Base-by-base conservation (phyloP, 2,797 vertebrate genomes). In the Notolepis coatsorum region DNA sequence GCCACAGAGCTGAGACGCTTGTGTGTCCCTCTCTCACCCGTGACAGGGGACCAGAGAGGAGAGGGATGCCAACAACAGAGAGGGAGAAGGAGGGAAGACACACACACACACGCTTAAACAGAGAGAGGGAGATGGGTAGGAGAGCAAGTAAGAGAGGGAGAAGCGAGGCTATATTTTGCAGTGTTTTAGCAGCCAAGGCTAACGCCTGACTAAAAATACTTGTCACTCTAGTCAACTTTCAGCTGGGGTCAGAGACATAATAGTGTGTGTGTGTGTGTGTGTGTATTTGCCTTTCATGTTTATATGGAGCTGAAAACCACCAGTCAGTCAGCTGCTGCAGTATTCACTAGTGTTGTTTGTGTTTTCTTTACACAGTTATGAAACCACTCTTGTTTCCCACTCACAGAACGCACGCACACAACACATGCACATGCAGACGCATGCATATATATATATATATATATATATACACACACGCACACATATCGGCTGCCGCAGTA, bases 121-220 rank as follows among this genome's bases (percentile, higher is more conserved):
- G 25, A 5, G 13, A 48, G 2, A 20, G 46, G 21, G 47, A 63
- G 72, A 53, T 46, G 61, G 71, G 66, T 51, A 38, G 47, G 48
- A 53, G 48, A 45, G 39, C 1, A 24, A 75, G 71, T 67, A 71
- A 77, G 77, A 65, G 77, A 71, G 71, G 72, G 37, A 75, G 64
- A 66, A 76, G 77, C 61, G 62, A 73, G 68, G 84, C 81, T 88
- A 73, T 90, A 89, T 88, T 91, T 86, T 88, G 68, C 73, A 20
- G 27, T 7, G 13, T 81, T 92, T n/a, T 88, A 82, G 85, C 87
- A 88, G 81, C 69, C 59, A 68, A 77, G 75, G 84, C 84, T 75
- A 87, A 85, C 64, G 69, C 71, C 79, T 66, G 61, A 53, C 86
- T 91, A 90, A 92, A 93, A 91, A 92, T 91, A 93, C 55, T 53